Percentiles rank a stretch among this genome's conserved stretches.
phyloP scores from a whole-genome alignment of 1,140 invertebrate species.

The Epicauta chinensis region DNA sequence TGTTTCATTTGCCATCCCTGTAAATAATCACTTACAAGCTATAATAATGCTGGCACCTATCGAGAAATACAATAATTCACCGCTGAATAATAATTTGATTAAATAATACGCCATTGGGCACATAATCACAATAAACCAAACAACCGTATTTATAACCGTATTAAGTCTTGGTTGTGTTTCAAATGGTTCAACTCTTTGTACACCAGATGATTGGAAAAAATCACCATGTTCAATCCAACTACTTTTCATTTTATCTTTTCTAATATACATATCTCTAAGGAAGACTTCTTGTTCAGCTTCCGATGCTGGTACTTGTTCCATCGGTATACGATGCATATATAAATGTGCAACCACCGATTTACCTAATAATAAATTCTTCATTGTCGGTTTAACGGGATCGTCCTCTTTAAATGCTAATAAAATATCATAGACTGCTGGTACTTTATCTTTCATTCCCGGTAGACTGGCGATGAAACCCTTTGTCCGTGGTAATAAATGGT shows the following conservation, averaged over 20 bases:
- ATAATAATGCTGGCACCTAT: conserved; percentile 59
- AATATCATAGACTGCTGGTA: conserved; percentile 81
- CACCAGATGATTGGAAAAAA: conserved; percentile 69
- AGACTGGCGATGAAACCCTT: conserved; percentile 82
- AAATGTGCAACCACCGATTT: conserved; percentile 68
- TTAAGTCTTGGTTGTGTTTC: conserved; percentile 51
- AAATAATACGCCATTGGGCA: conserved; percentile 67
- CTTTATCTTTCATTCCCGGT: conserved; percentile 63
- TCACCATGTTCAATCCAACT: conserved; percentile 77
- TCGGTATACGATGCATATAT: conserved; percentile 73
- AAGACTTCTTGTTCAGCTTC: conserved; percentile 74
- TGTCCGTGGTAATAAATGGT: conserved; percentile 88
- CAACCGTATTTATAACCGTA: conserved; percentile 62
- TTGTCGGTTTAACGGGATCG: conserved; percentile 62
- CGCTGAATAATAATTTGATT: conserved; percentile 59
- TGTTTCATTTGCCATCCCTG: no score
- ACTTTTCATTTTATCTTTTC: conserved; percentile 77
- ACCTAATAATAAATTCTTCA: conserved; percentile 77
- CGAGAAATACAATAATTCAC: conserved; percentile 64
- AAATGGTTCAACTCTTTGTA: conserved; percentile 54
- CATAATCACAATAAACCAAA: conserved; percentile 64
- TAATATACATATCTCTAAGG: conserved; percentile 72
- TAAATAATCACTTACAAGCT: conserved; percentile 65
- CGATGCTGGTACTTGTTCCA: conserved; percentile 71
- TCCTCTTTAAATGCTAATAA: conserved; percentile 69